A percentile compares a stretch with the other conserved stretches of the same genome.
These are phyloP conservation scores for Trachelipus rathkii DNA, from an alignment of 1,140 invertebrate genomes.

Conservation along the genomic window DNA sequence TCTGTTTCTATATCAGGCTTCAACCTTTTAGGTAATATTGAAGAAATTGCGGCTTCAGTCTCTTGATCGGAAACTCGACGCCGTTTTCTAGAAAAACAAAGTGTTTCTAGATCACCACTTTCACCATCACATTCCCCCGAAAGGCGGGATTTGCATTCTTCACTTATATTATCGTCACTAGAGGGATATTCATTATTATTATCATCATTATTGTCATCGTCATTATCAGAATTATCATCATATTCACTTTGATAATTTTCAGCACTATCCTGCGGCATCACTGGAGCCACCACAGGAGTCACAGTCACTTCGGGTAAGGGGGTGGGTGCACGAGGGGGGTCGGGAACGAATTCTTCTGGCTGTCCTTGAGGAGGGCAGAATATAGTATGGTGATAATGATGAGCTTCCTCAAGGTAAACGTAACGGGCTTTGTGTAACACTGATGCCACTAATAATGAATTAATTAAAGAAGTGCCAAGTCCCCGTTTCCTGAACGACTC, in stretches of 20 bases:
- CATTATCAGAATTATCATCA: no score
- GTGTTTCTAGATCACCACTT: neutral
- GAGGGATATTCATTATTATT: neutral
- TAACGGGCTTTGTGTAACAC: constrained; percentile 65
- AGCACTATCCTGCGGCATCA: neutral
- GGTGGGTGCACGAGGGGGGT: constrained; percentile 42
- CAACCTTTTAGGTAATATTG: no score
- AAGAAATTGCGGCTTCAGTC: no score
- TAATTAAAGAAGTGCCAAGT: constrained; percentile 63
- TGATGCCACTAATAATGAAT: constrained; percentile 63
- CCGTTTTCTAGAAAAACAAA: no score
- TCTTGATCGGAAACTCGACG: no score
- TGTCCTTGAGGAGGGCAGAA: constrained; percentile 25
- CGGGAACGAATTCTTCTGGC: constrained; percentile 12
- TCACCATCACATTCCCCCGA: neutral
- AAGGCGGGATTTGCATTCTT: neutral
- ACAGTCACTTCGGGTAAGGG: constrained; percentile 48
- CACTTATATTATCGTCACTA: neutral
- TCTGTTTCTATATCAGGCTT: no score
- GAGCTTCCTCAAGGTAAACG: constrained; percentile 63
- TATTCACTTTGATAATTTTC: no score
- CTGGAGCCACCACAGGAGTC: constrained; percentile 48
- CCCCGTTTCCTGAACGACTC: constrained; percentile 57
- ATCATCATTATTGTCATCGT: neutral
- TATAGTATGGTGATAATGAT: constrained; percentile 50